Base-by-base conservation (phyloP, 2,888 invertebrate genomes). In the Dolichopus griseipennis region DNA sequence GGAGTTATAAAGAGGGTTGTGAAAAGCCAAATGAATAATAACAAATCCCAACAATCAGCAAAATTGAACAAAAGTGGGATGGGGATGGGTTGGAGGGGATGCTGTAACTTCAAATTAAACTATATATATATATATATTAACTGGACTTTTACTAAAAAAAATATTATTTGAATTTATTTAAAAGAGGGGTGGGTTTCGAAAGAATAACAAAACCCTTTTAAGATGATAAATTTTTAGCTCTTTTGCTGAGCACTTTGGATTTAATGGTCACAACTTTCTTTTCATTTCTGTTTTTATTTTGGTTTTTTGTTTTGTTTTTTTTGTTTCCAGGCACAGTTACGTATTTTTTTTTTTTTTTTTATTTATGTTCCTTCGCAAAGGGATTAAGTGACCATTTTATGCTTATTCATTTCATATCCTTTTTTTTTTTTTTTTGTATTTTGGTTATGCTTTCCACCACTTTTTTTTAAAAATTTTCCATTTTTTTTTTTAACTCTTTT, bases 211-310 rank as follows among this genome's bases (percentile, higher is more conserved):
- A 41, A 52, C 52, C 52, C 52, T 52, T 52, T 52, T 52, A 52
- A 52, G 52, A 52, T 52, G 52, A 52, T 52, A 52, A 52, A 52
- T 52, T 52, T 37, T 52, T 52, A 52, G 52, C 52, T 52, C 52
- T 52, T 52, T 52, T 52, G 52, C 52, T 52, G 52, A 52, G 52
- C 52, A 52, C 52, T 52, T 52, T 18, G 52, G 18, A 52, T 52
- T 52, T 52, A 52, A 52, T 52, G 52, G 52, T 52, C 52, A 52
- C 52, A 52, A 52, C 52, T 52, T 52, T 52, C 52, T 52, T 52
- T 52, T 7, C 15, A 6, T 10, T 8, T n/a, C n/a, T n/a, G n/a
- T n/a, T n/a, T n/a, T n/a, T n/a, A n/a, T n/a, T n/a, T n/a, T 37
- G 37, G 10, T 37, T 37, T 37, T 37, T 37, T 37, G 6, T 37